Base-by-base conservation (phyloP, 2,113 vertebrate genomes). In the Alethe diademata region DNA sequence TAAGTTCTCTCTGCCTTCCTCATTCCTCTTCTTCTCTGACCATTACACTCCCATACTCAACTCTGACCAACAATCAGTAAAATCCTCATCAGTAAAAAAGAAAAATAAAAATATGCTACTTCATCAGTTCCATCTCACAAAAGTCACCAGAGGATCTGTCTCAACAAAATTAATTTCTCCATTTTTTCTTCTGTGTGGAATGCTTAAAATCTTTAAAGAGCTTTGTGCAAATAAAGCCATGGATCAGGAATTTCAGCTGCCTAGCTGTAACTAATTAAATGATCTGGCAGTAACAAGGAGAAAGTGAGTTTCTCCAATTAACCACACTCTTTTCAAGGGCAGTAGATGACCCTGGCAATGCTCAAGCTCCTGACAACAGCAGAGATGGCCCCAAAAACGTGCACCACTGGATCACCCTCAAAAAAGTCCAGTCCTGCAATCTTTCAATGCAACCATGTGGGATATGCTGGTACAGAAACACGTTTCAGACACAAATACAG, bases 361-460 rank as follows among this genome's bases (percentile, higher is more conserved):
- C 65, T 35, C 20, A 31, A 2, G 12, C 42, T 26, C 14, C 58
- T 14, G 50, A 43, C 19, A 70, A 20, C 12, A 75, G 54, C 79
- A 45, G 86, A 61, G 36, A 29, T 17, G 36, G 33, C 35, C 62
- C 7, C 2, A 5, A 15, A 54, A 25, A 33, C 0, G 0, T 26
- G n/a, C 51, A 28, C 6, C 8, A 11, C 19, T 33, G 23, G 23
- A 64, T 31, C 29, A 64, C 43, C 43, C 12, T 19, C 53, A 17
- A 8, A 62, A 89, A 83, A 14, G 19, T 35, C 31, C 23, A 65
- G 28, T 20, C n/a, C 25, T 54, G 29, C 25, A 54, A 70, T 23
- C 2, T 80, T 67, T 76, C 1, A 71, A 79, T 67, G 12, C 45
- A 47, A 65, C 33, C 18, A 60, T 0, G 0, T 12, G 31, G 28